These are phyloP conservation scores for Otolemur garnettii DNA, from an alignment of 2,113 vertebrate species.

Conservation along the genomic window DNA sequence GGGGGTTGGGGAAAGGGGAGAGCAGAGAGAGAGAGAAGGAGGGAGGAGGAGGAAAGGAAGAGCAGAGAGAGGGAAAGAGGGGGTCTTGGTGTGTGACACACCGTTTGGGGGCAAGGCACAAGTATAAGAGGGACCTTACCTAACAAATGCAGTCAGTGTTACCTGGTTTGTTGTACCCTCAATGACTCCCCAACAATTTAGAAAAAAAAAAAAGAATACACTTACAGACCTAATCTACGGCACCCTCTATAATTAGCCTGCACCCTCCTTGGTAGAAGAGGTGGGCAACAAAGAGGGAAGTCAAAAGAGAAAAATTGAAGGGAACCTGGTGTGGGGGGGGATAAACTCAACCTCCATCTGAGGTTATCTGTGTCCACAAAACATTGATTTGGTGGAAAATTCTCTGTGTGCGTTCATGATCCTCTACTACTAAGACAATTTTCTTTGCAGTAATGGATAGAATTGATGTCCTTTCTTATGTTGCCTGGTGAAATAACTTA, in stretches of 20 bases:
- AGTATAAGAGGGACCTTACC: too few species aligned
- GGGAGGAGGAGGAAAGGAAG: too few species aligned
- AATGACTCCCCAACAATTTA: too few species aligned
- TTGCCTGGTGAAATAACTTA: not conserved
- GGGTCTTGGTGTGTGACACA: too few species aligned
- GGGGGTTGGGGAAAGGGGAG: too few species aligned
- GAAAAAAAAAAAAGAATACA: not conserved
- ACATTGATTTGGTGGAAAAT: conserved; percentile 12
- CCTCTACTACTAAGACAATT: not conserved
- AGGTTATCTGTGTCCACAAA: conserved; percentile 3
- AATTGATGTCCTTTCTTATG: not conserved
- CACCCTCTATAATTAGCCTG: not conserved
- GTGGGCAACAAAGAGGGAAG: not conserved
- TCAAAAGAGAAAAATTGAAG: not conserved
- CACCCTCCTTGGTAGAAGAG: not conserved
- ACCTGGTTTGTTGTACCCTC: too few species aligned
- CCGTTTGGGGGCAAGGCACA: too few species aligned
- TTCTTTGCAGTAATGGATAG: not conserved
- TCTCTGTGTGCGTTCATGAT: not conserved
- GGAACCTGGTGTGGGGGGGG: not conserved
- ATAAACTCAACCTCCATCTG: not conserved
- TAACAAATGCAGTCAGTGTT: too few species aligned
- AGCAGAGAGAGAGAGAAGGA: too few species aligned
- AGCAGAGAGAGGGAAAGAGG: too few species aligned
- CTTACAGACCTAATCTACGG: not conserved